Percentiles rank a stretch among this genome's conserved stretches.
Evolutionary conservation across 1,140 invertebrate genomes (phyloP).

Genomic region (Conus betulinus): DNA sequence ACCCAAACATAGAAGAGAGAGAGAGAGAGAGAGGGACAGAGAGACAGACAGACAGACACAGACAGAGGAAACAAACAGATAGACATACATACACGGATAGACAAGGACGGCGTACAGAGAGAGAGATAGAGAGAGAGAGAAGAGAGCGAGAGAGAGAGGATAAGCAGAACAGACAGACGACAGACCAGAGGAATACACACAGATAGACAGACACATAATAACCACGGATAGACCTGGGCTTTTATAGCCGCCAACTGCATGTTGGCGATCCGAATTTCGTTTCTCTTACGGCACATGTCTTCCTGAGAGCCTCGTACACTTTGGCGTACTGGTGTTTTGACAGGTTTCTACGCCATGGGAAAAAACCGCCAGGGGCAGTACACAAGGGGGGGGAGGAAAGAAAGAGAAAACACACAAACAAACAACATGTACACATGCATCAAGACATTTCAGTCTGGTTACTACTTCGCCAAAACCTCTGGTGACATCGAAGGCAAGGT

Average conservation of each 20-base stretch:
- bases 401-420: neutral
- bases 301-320: conserved; percentile 95
- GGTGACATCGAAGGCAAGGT: too few species aligned
- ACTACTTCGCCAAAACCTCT: too few species aligned
- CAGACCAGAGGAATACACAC: neutral
- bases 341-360: conserved; percentile 79
- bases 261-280: conserved; percentile 92
- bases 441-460: too few species aligned
- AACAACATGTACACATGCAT: too few species aligned
- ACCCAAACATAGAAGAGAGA: too few species aligned
- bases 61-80: too few species aligned
- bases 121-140: too few species aligned
- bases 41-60: too few species aligned
- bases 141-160: too few species aligned
- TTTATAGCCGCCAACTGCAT: conserved; percentile 91
- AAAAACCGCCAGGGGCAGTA: neutral
- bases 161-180: neutral
- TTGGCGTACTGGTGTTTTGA: conserved; percentile 93
- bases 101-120: too few species aligned
- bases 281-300: conserved; percentile 95
- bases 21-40: too few species aligned
- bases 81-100: too few species aligned
- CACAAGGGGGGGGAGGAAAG: neutral
- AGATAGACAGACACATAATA: neutral
- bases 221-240: conserved; percentile 95